Evolutionary conservation across 2,797 vertebrate species (phyloP).

Genomic region (Borostomias antarcticus): DNA sequence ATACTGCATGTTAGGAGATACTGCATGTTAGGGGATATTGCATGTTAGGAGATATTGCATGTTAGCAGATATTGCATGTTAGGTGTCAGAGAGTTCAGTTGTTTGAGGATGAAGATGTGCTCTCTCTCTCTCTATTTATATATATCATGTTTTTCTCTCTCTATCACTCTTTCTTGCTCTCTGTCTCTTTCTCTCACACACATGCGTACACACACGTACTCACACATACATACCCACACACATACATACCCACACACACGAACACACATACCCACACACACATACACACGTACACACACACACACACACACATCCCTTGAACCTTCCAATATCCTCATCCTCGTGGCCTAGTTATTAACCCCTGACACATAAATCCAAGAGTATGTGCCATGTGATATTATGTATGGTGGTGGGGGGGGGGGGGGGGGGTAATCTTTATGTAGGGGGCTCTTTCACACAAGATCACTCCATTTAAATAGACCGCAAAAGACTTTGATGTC

Average conservation of each 20-base stretch:
- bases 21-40: too few relatives aligned
- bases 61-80: too few relatives aligned
- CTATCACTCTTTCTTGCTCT: too few relatives aligned
- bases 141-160: too few relatives aligned
- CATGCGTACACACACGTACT: not conserved
- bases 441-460: slow-evolving; percentile 71
- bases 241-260: not conserved
- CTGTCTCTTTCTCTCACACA: slow-evolving; percentile 34
- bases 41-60: too few relatives aligned
- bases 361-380: slow-evolving; percentile 65
- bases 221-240: not conserved
- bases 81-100: too few relatives aligned
- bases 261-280: slow-evolving; percentile 27
- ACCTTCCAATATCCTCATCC: slow-evolving; percentile 44
- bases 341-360: slow-evolving; percentile 70
- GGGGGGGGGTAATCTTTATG: slow-evolving; percentile 71
- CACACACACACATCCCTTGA: slow-evolving; percentile 28
- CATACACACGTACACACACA: slow-evolving; percentile 10
- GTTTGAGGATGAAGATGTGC: too few relatives aligned
- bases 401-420: slow-evolving; percentile 52
- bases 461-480: slow-evolving; percentile 73
- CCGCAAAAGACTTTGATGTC: slow-evolving; percentile 72
- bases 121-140: too few relatives aligned
- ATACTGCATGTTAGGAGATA: too few relatives aligned
- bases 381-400: slow-evolving; percentile 63